Evolutionary conservation across 2,888 invertebrate genomes (phyloP).

Genomic region (Drosophila subsilvestris): DNA sequence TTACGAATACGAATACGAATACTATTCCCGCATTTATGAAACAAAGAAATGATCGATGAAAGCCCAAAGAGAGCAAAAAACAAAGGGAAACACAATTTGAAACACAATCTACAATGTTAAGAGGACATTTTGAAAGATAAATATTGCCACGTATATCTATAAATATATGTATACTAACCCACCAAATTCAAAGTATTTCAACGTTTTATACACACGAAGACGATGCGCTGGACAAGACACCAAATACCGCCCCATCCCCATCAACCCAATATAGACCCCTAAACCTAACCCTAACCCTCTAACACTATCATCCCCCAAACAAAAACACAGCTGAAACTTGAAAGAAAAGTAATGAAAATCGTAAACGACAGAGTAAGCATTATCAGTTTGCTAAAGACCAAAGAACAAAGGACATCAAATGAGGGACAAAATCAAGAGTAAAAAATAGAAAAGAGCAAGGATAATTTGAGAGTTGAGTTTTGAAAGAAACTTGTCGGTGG

Average conservation of each 20-base stretch:
- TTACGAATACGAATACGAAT: constrained; percentile 33
- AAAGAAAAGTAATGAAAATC: neutral
- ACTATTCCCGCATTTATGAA: constrained; percentile 58
- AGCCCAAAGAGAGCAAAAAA: constrained; percentile 2
- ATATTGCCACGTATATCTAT: constrained; percentile 58
- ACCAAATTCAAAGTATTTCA: constrained; percentile 81
- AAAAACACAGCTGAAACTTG: constrained; percentile 10
- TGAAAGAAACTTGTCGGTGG: constrained; percentile 13
- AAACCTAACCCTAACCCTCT: neutral
- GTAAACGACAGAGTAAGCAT: neutral
- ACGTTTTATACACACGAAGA: constrained; percentile 66
- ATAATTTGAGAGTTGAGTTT: neutral
- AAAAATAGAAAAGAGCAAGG: neutral
- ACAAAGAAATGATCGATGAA: constrained; percentile 17
- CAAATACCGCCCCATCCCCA: neutral
- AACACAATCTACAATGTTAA: constrained; percentile 63
- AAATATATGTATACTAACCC: constrained; percentile 79
- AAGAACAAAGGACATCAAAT: constrained; percentile 15
- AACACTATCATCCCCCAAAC: constrained; percentile 18
- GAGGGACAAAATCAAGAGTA: neutral
- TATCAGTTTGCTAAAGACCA: constrained; percentile 37
- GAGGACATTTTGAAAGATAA: constrained; percentile 72
- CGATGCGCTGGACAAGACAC: constrained; percentile 28
- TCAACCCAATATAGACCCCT: neutral
- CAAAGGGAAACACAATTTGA: constrained; percentile 20